These are phyloP conservation scores for Eilema griseolum DNA, from an alignment of 2,888 invertebrate species.

Conservation along the genomic window DNA sequence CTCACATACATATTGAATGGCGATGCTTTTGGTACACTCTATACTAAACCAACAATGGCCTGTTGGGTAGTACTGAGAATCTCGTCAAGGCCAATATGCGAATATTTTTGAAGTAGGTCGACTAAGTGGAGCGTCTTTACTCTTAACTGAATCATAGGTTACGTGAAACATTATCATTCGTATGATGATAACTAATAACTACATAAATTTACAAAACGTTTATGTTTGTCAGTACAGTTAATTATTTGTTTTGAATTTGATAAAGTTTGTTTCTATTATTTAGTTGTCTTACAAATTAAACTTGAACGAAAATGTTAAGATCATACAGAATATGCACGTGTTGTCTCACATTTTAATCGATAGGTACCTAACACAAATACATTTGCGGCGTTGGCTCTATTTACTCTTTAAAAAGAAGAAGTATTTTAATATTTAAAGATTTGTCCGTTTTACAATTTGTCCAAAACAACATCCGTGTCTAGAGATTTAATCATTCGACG, in stretches of 20 bases:
- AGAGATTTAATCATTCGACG: constrained; percentile 17
- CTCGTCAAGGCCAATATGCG: constrained; percentile 63
- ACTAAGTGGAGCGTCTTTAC: constrained; percentile 62
- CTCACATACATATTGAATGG: constrained; percentile 6
- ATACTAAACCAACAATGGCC: constrained; percentile 50
- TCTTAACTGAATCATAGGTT: constrained; percentile 66
- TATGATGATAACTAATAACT: constrained; percentile 34
- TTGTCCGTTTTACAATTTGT: not conserved
- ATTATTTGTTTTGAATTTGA: constrained; percentile 7
- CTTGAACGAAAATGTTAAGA: not conserved
- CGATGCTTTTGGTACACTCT: constrained; percentile 34
- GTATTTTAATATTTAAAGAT: not conserved
- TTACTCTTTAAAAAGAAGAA: not conserved
- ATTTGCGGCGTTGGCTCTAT: constrained; percentile 7
- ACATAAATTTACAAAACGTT: constrained; percentile 11
- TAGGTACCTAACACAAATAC: not conserved
- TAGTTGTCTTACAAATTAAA: constrained; percentile 3
- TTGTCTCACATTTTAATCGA: not conserved
- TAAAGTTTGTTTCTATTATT: constrained; percentile 8
- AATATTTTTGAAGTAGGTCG: constrained; percentile 73
- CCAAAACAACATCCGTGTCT: constrained; percentile 18
- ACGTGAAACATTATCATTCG: constrained; percentile 50
- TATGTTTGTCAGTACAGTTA: not conserved
- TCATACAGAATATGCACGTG: not conserved
- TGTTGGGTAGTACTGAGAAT: constrained; percentile 64